These are phyloP conservation scores for Papilio glaucus DNA, from an alignment of 1,140 invertebrate genomes.

Conservation along the genomic window DNA sequence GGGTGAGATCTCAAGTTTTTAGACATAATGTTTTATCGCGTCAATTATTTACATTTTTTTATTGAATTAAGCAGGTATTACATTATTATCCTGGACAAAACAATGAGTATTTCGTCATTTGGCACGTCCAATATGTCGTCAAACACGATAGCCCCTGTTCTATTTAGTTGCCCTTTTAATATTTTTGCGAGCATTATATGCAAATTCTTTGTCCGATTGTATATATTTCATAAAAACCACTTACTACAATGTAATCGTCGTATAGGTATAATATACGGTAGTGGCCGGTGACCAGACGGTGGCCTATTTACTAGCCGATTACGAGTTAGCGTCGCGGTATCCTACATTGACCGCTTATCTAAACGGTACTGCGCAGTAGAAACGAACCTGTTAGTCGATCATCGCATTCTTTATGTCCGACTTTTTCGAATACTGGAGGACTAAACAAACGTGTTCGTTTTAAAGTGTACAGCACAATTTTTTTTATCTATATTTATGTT, in stretches of 20 bases:
- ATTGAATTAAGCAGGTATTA: not conserved
- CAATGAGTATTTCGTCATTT: not conserved
- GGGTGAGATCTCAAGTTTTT: not conserved
- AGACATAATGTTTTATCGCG: not conserved
- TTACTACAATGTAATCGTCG: slow-evolving; percentile 4
- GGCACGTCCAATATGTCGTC: not conserved
- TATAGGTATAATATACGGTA: slow-evolving; percentile 24
- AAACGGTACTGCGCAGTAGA: slow-evolving; percentile 63
- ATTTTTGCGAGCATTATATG: not conserved
- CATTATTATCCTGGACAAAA: slow-evolving; percentile 11
- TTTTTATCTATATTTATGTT: no score
- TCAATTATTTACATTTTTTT: not conserved
- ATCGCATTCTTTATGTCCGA: slow-evolving; percentile 28
- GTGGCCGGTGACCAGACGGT: slow-evolving; percentile 39
- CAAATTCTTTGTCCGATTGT: slow-evolving; percentile 16
- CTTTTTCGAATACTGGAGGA: not conserved
- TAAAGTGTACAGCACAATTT: no score
- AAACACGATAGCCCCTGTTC: slow-evolving; percentile 9
- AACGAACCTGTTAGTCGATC: slow-evolving; percentile 35
- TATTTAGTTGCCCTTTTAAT: not conserved
- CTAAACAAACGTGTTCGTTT: not conserved
- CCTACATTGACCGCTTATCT: slow-evolving; percentile 72
- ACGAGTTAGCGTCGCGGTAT: slow-evolving; percentile 43
- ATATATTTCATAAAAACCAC: slow-evolving; percentile 14
- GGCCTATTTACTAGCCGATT: slow-evolving; percentile 51